Evolutionary conservation across 1,140 invertebrate genomes (phyloP).

Genomic region (Sipha flava): DNA sequence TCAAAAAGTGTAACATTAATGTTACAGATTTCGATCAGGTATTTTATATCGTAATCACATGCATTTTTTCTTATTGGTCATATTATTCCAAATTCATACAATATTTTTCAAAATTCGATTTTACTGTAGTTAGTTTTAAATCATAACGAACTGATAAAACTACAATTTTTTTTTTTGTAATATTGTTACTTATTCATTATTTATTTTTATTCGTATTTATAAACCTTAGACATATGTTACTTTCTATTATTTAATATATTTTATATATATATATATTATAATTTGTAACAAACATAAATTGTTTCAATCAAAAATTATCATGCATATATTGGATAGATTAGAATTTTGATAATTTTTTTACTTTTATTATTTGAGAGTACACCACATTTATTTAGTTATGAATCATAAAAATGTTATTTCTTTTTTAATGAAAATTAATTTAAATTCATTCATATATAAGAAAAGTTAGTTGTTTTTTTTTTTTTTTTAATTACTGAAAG

Average conservation of each 20-base stretch:
- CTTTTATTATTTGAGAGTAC: too few relatives aligned
- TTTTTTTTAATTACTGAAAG: too few relatives aligned
- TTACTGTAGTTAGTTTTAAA: neutral
- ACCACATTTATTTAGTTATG: neutral
- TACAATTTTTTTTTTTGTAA: neutral
- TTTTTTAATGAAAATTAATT: too few relatives aligned
- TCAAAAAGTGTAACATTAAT: constrained; percentile 21
- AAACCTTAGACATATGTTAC: neutral
- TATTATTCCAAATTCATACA: neutral
- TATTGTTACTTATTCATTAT: neutral
- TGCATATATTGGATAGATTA: neutral
- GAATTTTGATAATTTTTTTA: neutral
- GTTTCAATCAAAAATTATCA: neutral
- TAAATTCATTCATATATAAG: too few relatives aligned
- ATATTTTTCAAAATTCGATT: neutral
- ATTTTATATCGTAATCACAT: constrained; percentile 19
- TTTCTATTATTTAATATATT: neutral
- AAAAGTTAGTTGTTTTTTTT: too few relatives aligned
- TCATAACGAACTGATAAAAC: neutral
- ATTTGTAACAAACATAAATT: neutral
- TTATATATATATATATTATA: neutral
- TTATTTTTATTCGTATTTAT: neutral
- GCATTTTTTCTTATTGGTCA: constrained; percentile 8
- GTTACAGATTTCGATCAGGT: constrained; percentile 30
- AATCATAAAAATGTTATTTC: neutral